phyloP scores from a whole-genome alignment of 2,888 invertebrate genomes.

The Morinoia aosen region DNA sequence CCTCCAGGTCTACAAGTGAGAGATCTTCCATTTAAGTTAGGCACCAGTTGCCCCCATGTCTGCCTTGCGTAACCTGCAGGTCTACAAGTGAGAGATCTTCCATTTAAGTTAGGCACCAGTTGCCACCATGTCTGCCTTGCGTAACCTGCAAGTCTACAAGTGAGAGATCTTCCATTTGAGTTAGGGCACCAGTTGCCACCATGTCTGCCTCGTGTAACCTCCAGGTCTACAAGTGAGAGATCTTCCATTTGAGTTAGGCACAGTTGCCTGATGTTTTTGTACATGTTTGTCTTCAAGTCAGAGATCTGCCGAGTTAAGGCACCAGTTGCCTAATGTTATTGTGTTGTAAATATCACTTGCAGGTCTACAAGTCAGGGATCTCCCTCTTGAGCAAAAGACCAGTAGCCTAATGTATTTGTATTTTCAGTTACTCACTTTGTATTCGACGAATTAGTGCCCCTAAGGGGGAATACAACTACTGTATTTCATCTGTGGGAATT shows the following conservation, averaged over 20 bases:
- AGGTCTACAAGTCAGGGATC: conserved; percentile 82
- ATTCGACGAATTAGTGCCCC: no score
- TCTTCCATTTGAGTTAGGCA: no score
- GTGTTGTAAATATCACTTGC: conserved; percentile 82
- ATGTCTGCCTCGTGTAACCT: conserved; percentile 85
- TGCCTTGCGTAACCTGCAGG: conserved; percentile 86
- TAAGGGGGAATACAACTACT: no score
- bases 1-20: conserved; percentile 87
- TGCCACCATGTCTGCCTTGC: conserved; percentile 84
- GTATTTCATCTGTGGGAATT: no score
- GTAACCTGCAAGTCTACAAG: conserved; percentile 90
- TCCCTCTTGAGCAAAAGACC: background rate
- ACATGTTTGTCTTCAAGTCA: conserved; percentile 85
- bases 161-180: conserved; percentile 71
- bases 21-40: background rate
- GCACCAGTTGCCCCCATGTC: conserved; percentile 86
- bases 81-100: conserved; percentile 81
- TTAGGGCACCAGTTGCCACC: no score
- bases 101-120: conserved; percentile 72
- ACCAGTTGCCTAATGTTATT: conserved; percentile 80
- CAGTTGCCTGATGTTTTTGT: no score
- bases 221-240: conserved; percentile 84
- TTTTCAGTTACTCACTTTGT: conserved; percentile 71
- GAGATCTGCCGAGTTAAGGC: conserved; percentile 66
- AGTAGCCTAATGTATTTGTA: conserved; percentile 82